Evolutionary conservation across 2,888 invertebrate species (phyloP).

Genomic region (Noctua comes): DNA sequence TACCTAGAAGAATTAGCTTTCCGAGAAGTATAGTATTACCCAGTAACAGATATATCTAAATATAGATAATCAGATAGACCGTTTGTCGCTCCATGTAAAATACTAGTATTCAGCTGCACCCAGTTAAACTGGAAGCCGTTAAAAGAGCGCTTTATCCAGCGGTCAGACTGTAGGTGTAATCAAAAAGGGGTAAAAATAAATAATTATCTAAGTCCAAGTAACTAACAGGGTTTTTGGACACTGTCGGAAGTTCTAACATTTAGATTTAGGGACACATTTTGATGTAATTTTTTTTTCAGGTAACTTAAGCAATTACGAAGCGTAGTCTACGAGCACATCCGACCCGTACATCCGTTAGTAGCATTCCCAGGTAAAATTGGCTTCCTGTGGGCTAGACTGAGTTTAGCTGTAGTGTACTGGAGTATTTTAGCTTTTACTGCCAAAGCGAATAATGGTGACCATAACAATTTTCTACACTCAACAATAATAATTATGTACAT

Average conservation of each 20-base stretch:
- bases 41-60: not conserved
- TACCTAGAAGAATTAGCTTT: not conserved
- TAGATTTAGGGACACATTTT: not conserved
- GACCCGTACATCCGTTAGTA: not conserved
- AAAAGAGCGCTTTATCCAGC: not conserved
- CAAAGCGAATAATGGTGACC: not conserved
- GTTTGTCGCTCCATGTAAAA: not conserved
- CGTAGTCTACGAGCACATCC: not conserved
- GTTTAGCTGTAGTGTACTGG: not conserved
- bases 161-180: too few relatives aligned
- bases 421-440: not conserved
- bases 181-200: not conserved
- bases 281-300: not conserved
- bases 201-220: not conserved
- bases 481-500: too few relatives aligned
- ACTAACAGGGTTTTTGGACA: too few relatives aligned
- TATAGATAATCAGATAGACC: too few relatives aligned
- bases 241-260: not conserved
- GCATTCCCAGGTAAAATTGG: not conserved
- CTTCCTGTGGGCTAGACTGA: not conserved
- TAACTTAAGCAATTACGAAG: constrained; percentile 15
- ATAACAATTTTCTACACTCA: not conserved
- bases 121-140: not conserved
- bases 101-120: not conserved
- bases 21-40: not conserved